Conservation (phyloP, 1,140 invertebrate genomes). For the Tetramorium parvispinum region DNA sequence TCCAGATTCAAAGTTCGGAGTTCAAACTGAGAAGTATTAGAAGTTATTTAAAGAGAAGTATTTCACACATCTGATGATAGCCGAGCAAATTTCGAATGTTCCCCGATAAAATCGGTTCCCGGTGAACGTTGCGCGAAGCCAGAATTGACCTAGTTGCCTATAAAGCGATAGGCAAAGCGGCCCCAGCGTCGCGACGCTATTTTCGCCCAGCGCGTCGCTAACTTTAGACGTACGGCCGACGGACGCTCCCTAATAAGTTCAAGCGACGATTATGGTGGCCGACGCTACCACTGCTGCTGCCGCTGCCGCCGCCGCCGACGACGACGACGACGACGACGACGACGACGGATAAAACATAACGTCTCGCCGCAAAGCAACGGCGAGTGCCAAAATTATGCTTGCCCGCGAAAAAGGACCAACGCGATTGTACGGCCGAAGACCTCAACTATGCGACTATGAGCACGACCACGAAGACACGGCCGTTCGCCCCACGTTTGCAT, state of each 20-base stretch:
- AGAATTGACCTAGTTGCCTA: slow-evolving; percentile 85
- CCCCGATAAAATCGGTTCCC: slow-evolving; percentile 28
- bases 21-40: neutral
- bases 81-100: neutral
- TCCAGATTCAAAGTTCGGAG: neutral
- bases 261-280: slow-evolving; percentile 83
- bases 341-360: slow-evolving; percentile 67
- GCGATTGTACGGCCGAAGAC: slow-evolving; percentile 80
- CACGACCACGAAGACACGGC: slow-evolving; percentile 22
- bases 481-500: slow-evolving; percentile 23
- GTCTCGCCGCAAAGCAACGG: slow-evolving; percentile 40
- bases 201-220: slow-evolving; percentile 80
- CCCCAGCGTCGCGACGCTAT: slow-evolving; percentile 80
- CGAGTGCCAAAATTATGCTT: slow-evolving; percentile 82
- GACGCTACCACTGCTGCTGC: slow-evolving; percentile 63
- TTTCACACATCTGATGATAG: neutral
- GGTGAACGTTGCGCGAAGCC: slow-evolving; percentile 59
- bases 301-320: neutral
- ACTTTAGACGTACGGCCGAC: slow-evolving; percentile 82
- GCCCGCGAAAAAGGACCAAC: slow-evolving; percentile 63
- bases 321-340: slow-evolving; percentile 50
- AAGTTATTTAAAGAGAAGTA: neutral
- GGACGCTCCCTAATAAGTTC: slow-evolving; percentile 85
- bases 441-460: slow-evolving; percentile 68
- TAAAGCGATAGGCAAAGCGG: slow-evolving; percentile 79